Base-by-base conservation (phyloP, 37 sponge, comb jelly and placozoan species). In the Beroe ovata region DNA sequence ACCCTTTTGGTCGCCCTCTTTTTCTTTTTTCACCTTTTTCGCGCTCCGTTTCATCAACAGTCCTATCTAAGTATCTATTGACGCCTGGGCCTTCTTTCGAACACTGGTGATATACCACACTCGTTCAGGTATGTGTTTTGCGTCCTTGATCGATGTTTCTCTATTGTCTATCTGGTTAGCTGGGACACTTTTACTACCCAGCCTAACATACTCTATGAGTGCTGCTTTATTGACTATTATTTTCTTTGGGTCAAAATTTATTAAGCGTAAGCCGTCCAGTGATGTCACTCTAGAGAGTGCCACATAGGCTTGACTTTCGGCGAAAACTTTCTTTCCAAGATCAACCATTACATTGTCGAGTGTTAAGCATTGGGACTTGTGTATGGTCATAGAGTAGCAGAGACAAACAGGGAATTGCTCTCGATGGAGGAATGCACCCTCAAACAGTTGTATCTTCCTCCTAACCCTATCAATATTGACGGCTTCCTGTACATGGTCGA, bases 231-330 rank as follows among this genome's bases (percentile, higher is more conserved):
- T 69, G 25, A 36, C 71, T 3, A 19, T 29, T 29, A 36, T 34
- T 69, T 34, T 69, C 8, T 29, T 30, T 8, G 71, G 71, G 18
- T 16, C 18, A 29, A 96, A 96, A 71, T 95, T 94, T n/a, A 61
- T 88, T 30, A 96, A 93, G 29, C 93, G 60, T 21, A 96, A 72
- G 6, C 91, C 89, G 26, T 90, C 60, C 36, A 96, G 90, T 33
- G 93, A 94, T 37, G 84, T 41, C 4, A 94, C 94, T 64, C 97
- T 60, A 0, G 97, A 96, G 38, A 96, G 91, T 2, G 95, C 95
- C 3, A 96, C 97, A 64, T 96, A 96, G 0, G 95, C 95, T 69
- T 96, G 97, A 8, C 97, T 95, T 19, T 88, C 90, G 25, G 92
- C 95, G 90, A 96, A 96, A 3, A 90, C 94, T 60, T 91, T 38